Base-by-base conservation (phyloP, 2,888 invertebrate species). In the Dione vanillae region DNA sequence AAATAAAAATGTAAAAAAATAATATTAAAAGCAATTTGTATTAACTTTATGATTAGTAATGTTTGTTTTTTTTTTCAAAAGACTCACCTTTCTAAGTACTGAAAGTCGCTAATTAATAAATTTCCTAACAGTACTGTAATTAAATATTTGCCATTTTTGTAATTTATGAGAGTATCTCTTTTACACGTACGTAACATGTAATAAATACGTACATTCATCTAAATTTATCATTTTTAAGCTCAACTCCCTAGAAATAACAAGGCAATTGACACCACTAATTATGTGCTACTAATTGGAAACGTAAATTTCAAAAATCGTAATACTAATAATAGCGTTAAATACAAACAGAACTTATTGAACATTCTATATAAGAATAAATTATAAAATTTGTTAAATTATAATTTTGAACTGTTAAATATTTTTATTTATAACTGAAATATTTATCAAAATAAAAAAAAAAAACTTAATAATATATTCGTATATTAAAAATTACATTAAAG, bases 91-190 rank as follows among this genome's bases (percentile, higher is more conserved):
- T 27, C 2, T 27, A 16, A 45, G 16, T 9, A 45, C 0, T n/a
- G n/a, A 45, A 45, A 45, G n/a, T 45, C 7, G 9, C n/a, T 52
- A 52, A 52, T 52, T 52, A 52, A 27, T 52, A 52, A 52, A 27
- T 27, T 52, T 52, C 6, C 52, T 52, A 52, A 52, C 52, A 52
- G 27, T 14, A 14, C 20, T 52, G 52, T 52, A 52, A 52, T 52
- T 27, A 27, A 52, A 52, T 14, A 35, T 27, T 35, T 52, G 14
- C 27, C 11, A 52, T 52, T 14, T 14, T 14, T 52, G 52, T 52
- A 27, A 52, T 52, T 52, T 52, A 52, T 52, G 27, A 27, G 27
- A 8, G 52, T 52, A 52, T 52, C 52, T 52, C 52, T 19, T 35
- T 8, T 35, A 52, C 27, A 27, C 8, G 52, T 52, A 27, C 27